phyloP scores from a whole-genome alignment of 2,888 invertebrate genomes.

The Agonum fuliginosum region DNA sequence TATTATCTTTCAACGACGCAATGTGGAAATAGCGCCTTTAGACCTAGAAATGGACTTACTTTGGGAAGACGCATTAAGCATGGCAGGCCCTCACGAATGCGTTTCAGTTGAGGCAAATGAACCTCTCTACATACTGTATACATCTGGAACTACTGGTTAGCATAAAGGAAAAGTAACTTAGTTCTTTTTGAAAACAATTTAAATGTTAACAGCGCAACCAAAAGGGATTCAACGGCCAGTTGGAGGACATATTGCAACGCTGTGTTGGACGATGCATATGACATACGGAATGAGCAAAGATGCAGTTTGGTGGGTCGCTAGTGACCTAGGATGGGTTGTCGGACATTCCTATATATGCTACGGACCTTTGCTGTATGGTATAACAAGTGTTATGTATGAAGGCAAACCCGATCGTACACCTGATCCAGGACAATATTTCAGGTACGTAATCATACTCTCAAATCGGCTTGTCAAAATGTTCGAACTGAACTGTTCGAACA shows the following conservation, averaged over 20 bases:
- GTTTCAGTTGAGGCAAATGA: conserved; percentile 92
- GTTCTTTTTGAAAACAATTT: background rate
- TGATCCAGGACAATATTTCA: conserved; percentile 93
- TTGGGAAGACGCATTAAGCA: conserved; percentile 84
- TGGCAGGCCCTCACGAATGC: conserved; percentile 83
- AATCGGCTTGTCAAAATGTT: too few relatives aligned
- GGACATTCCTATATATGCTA: conserved; percentile 97
- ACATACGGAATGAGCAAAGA: conserved; percentile 86
- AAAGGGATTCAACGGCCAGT: conserved; percentile 91
- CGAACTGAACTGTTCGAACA: too few relatives aligned
- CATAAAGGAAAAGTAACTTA: background rate
- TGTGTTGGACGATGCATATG: conserved; percentile 89
- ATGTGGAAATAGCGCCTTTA: conserved; percentile 79
- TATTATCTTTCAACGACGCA: conserved; percentile 87
- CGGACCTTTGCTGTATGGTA: conserved; percentile 87
- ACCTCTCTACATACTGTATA: conserved; percentile 93
- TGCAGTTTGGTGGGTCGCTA: conserved; percentile 94
- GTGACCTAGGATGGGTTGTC: conserved; percentile 94
- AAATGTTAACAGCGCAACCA: conserved; percentile 73
- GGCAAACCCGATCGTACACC: conserved; percentile 97
- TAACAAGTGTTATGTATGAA: conserved; percentile 90
- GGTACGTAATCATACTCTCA: conserved; percentile 74
- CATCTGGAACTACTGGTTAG: conserved; percentile 89
- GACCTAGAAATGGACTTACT: conserved; percentile 81
- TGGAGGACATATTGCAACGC: conserved; percentile 90